Percentiles rank a stretch among this genome's conserved stretches.
phyloP scores from a whole-genome alignment of 2,888 invertebrate genomes.

The Zygogramma bicolorata region DNA sequence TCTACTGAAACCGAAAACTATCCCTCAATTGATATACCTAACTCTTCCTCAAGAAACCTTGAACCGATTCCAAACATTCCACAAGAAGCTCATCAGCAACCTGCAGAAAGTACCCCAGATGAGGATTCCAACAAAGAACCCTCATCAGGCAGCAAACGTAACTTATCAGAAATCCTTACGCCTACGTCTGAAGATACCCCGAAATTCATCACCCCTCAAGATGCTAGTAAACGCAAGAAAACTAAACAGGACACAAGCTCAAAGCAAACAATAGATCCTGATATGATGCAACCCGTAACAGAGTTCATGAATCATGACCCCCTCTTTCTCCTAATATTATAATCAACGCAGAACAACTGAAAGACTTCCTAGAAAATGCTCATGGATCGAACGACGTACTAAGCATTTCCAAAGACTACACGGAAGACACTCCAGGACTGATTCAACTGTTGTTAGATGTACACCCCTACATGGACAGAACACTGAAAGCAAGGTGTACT shows the following conservation, averaged over 20 bases:
- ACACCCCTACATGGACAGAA: no score
- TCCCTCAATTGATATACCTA: not conserved
- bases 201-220: not conserved
- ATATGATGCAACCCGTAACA: not conserved
- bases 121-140: not conserved
- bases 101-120: not conserved
- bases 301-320: not conserved
- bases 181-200: not conserved
- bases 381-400: not conserved
- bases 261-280: not conserved
- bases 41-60: not conserved
- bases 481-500: no score
- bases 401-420: no score
- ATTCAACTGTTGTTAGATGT: no score
- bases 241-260: not conserved
- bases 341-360: slow-evolving; percentile 1
- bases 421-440: no score
- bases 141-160: not conserved
- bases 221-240: not conserved
- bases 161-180: not conserved
- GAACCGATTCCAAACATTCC: not conserved
- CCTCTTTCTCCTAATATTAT: not conserved
- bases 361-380: slow-evolving; percentile 10
- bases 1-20: not conserved
- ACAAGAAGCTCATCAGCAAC: not conserved